Base-by-base conservation (phyloP, 2,797 vertebrate species). In the Pangasius krempfi region DNA sequence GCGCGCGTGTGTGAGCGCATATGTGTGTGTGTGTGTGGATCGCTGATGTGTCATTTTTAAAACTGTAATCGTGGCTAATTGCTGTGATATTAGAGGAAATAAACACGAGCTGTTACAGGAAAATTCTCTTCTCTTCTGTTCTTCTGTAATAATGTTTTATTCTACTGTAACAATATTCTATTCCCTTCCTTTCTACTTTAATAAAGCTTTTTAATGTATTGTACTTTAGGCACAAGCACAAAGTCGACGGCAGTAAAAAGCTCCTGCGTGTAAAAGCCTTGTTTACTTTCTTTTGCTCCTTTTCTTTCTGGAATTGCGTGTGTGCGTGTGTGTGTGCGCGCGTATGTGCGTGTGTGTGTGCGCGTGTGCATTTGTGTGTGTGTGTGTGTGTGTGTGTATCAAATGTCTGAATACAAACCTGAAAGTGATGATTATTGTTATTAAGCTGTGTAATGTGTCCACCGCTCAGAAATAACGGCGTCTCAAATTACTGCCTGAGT, bases 401-500 rank as follows among this genome's bases (percentile, higher is more conserved):
- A 22, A 14, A 60, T 8, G 25, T 66, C n/a, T 78, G 70, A 30
- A 33, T 27, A 22, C 27, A 5, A 30, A 5, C 62, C 60, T 52
- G 82, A 62, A 83, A 40, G 60, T 9, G 16, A 30, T 18, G 80
- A 44, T n/a, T 44, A 33, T 52, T 52, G 40, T 22, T 33, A 52
- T 68, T 52, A 84, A 54, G 82, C 44, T 30, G 82, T 25, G 58
- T 85, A 25, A 54, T 25, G 83, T 56, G 80, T 82, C 58, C 62
- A 9, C n/a, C 3, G 12, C 33, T 37, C 33, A 82, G 68, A 85
- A 37, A 44, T 4, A 30, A 40, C 10, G 47, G 80, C 20, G 5
- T 47, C 80, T 64, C 14, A 9, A 47, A 82, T 62, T 10, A 82
- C 54, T 44, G 22, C 1, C 20, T 5, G 33, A 27, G 54, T 86